A percentile compares a stretch with the other conserved stretches of the same genome.
Conservation (phyloP, 2,797 vertebrate genomes). For the Molossus alvarezi region DNA sequence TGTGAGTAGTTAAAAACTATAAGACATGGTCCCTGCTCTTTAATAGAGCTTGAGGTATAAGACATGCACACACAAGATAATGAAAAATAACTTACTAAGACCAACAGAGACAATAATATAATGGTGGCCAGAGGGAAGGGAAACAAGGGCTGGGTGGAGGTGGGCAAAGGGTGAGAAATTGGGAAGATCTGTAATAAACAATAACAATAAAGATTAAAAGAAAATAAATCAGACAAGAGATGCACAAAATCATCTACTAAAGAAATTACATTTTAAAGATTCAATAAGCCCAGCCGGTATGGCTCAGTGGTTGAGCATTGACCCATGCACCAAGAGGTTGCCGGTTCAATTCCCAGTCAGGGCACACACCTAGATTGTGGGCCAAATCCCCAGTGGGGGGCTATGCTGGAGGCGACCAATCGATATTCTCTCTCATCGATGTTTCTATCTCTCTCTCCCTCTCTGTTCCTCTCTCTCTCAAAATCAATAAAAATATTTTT, state of each 20-base stretch:
- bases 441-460: no score
- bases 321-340: no score
- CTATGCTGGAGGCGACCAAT: no score
- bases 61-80: background rate
- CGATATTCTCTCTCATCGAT: no score
- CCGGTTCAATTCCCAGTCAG: no score
- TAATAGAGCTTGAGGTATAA: slow-evolving; percentile 10
- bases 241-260: background rate
- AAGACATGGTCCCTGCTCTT: background rate
- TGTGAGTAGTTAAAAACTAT: background rate
- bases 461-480: no score
- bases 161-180: background rate
- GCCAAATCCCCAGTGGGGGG: no score
- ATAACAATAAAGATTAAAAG: background rate
- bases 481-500: no score
- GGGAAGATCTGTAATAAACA: background rate
- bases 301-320: no score
- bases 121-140: background rate
- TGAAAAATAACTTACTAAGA: slow-evolving; percentile 26
- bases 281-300: background rate
- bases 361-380: no score
- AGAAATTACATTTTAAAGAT: background rate
- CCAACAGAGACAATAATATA: background rate
- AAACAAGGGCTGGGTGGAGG: background rate
- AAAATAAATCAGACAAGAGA: background rate